These are phyloP conservation scores for Spinus pinus DNA, from an alignment of 2,797 vertebrate genomes.

Conservation along the genomic window DNA sequence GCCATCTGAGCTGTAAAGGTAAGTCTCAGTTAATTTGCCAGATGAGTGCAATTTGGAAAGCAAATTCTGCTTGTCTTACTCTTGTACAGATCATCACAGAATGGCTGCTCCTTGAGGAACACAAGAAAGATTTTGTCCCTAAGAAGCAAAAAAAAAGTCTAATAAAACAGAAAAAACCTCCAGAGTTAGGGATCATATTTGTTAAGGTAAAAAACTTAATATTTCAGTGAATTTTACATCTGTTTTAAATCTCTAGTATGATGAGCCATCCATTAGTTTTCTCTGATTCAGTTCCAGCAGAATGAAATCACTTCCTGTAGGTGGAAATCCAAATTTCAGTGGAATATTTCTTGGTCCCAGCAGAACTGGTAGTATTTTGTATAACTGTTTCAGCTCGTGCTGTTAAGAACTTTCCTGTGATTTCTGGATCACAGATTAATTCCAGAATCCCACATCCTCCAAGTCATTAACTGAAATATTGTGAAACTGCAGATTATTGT, in stretches of 20 bases:
- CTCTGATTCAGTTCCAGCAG: neutral
- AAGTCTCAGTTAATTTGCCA: neutral
- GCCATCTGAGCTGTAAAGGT: neutral
- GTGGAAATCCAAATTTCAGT: neutral
- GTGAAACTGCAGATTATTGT: neutral
- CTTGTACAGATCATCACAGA: neutral
- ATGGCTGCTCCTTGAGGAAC: neutral
- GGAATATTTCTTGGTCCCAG: neutral
- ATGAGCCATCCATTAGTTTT: neutral
- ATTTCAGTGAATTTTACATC: neutral
- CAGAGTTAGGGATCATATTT: neutral
- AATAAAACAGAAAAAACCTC: accelerated
- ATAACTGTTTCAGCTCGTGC: neutral
- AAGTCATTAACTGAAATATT: conserved; percentile 29
- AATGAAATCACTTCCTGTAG: conserved; percentile 11
- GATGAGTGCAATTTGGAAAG: neutral
- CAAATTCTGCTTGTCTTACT: neutral
- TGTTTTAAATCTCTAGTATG: neutral
- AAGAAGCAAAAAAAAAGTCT: neutral
- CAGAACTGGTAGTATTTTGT: neutral
- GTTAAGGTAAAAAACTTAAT: neutral
- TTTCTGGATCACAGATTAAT: conserved; percentile 43
- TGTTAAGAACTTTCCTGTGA: neutral
- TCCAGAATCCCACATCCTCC: neutral
- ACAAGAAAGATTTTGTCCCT: neutral